Percentiles rank a stretch among this genome's conserved stretches.
phyloP scores from a whole-genome alignment of 23 tunicate genomes.

The Aplidium turbinatum region DNA sequence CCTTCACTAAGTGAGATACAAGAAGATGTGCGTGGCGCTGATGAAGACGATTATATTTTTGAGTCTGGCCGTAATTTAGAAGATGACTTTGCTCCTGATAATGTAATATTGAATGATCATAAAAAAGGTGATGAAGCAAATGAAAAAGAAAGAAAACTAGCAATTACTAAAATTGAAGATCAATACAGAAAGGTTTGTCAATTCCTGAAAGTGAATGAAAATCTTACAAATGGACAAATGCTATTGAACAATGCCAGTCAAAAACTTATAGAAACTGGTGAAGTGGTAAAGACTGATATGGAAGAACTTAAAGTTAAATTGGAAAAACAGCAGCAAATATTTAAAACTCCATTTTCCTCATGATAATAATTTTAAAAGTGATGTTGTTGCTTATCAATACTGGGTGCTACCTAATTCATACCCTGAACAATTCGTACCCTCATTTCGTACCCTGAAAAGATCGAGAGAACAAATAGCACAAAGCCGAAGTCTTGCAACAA shows the following conservation, averaged over 20 bases:
- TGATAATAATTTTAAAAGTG: too few species aligned
- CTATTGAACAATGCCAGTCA: background rate
- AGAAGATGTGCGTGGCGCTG: constrained; percentile 1
- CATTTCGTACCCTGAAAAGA: too few species aligned
- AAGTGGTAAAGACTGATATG: background rate
- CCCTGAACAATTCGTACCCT: too few species aligned
- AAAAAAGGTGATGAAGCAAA: background rate
- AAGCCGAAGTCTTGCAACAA: too few species aligned
- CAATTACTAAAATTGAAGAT: constrained; percentile 8
- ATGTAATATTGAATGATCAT: background rate
- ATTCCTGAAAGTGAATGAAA: constrained; percentile 6
- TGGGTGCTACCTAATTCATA: too few species aligned
- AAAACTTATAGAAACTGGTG: background rate
- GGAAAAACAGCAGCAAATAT: constrained; percentile 9
- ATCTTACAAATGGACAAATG: background rate
- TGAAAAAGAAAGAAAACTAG: background rate
- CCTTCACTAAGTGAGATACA: constrained; percentile 14
- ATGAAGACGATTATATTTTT: constrained; percentile 16
- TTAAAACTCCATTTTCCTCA: too few species aligned
- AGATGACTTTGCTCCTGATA: background rate
- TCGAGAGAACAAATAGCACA: too few species aligned
- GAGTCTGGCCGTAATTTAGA: constrained; percentile 5
- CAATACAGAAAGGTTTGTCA: constrained; percentile 4
- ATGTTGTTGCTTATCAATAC: too few species aligned
- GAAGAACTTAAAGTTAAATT: background rate